Conservation (phyloP, 1,140 invertebrate genomes). For the Drosophila tristis region DNA sequence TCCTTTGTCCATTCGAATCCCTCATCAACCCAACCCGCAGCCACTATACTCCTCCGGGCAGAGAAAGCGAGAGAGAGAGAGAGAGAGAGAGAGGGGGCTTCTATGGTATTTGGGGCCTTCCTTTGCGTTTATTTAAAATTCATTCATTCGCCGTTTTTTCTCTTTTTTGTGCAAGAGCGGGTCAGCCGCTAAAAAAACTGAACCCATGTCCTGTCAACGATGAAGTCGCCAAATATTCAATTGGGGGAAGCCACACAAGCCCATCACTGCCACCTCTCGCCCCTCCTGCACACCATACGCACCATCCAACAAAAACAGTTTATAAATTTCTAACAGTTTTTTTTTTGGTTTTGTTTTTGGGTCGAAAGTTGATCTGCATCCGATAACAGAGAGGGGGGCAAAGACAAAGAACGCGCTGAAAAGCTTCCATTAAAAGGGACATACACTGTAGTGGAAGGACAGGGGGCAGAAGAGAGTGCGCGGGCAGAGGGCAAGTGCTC, state of each 20-base stretch:
- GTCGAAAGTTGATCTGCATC: constrained; percentile 11
- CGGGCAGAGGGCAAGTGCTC: not conserved
- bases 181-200: constrained; percentile 18
- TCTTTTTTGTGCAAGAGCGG: constrained; percentile 24
- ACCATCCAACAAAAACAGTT: constrained; percentile 34
- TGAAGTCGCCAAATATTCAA: constrained; percentile 61
- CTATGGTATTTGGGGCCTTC: constrained; percentile 9
- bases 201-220: constrained; percentile 45
- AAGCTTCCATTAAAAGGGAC: constrained; percentile 32
- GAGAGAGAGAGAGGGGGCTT: constrained; percentile 11
- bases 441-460: no score
- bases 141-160: constrained; percentile 37
- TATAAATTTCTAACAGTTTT: constrained; percentile 50
- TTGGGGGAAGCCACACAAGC: constrained; percentile 12
- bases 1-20: not conserved
- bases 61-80: not conserved
- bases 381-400: not conserved
- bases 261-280: not conserved
- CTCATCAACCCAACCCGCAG: not conserved
- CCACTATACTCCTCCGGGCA: no score
- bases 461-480: not conserved
- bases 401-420: constrained; percentile 13
- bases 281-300: no score
- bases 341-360: not conserved
- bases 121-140: constrained; percentile 57